These are phyloP conservation scores for Athene noctua DNA, from an alignment of 2,113 vertebrate species.

Conservation along the genomic window DNA sequence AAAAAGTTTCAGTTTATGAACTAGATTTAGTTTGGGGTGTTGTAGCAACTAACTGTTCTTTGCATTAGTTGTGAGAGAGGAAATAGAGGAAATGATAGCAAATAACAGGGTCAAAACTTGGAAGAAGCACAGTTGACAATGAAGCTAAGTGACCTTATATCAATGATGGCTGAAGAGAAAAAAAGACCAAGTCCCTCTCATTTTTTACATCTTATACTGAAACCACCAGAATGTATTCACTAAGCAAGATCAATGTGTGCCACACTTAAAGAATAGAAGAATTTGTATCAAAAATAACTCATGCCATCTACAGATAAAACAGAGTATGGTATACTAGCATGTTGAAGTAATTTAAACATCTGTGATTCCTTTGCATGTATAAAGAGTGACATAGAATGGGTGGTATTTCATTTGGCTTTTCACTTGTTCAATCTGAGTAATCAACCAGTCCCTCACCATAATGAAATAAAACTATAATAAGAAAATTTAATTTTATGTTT, in stretches of 20 bases:
- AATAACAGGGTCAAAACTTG: background rate
- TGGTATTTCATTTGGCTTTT: background rate
- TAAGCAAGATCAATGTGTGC: background rate
- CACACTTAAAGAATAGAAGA: background rate
- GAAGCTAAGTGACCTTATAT: background rate
- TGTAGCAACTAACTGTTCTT: background rate
- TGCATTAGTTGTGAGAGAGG: background rate
- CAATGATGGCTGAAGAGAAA: background rate
- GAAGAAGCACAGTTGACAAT: background rate
- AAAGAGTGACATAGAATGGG: background rate
- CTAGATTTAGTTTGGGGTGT: background rate
- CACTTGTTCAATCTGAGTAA: background rate
- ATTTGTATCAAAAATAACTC: background rate
- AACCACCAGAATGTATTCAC: background rate
- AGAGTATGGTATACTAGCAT: background rate
- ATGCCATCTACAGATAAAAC: background rate
- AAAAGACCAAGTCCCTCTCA: background rate
- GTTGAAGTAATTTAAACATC: background rate
- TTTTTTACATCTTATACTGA: background rate
- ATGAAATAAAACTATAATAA: background rate
- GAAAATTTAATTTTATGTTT: background rate
- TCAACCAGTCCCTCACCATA: background rate
- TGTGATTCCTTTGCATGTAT: background rate
- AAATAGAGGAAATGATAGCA: background rate
- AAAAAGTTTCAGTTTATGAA: background rate